These are phyloP conservation scores for Tipula unca DNA, from an alignment of 2,888 invertebrate genomes.

Conservation along the genomic window DNA sequence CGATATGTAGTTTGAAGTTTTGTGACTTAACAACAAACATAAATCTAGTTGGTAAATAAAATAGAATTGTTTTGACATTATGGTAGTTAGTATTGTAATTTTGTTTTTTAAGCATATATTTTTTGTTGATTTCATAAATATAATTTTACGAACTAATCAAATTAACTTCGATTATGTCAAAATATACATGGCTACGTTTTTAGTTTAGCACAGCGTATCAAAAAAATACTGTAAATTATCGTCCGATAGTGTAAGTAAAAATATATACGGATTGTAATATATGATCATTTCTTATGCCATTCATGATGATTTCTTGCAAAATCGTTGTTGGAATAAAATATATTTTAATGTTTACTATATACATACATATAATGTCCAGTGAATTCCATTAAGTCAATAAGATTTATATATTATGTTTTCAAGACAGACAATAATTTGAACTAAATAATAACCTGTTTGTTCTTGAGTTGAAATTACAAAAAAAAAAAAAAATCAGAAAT, in stretches of 20 bases:
- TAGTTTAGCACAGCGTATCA: too few relatives aligned
- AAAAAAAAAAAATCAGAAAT: not conserved
- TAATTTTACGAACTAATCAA: not conserved
- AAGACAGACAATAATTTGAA: not conserved
- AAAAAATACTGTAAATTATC: too few relatives aligned
- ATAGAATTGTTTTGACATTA: too few relatives aligned
- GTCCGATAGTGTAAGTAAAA: not conserved
- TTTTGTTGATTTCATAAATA: not conserved
- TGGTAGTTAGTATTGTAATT: too few relatives aligned
- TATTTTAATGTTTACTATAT: not conserved
- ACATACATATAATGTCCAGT: not conserved
- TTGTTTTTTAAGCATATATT: too few relatives aligned
- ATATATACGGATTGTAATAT: not conserved
- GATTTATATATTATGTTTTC: not conserved
- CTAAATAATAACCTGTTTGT: conserved; percentile 8
- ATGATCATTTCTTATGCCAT: not conserved
- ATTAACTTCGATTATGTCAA: not conserved
- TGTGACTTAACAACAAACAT: too few relatives aligned
- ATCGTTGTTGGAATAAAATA: not conserved
- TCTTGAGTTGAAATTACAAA: not conserved
- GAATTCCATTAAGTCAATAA: not conserved
- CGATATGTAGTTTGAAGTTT: too few relatives aligned
- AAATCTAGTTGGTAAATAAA: too few relatives aligned
- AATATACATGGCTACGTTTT: not conserved
- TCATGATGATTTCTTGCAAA: not conserved